Evolutionary conservation across 2,888 invertebrate species (phyloP), one percentile per base, ranked within the genome.

Genomic region (Zhuqinia jingwanae): DNA sequence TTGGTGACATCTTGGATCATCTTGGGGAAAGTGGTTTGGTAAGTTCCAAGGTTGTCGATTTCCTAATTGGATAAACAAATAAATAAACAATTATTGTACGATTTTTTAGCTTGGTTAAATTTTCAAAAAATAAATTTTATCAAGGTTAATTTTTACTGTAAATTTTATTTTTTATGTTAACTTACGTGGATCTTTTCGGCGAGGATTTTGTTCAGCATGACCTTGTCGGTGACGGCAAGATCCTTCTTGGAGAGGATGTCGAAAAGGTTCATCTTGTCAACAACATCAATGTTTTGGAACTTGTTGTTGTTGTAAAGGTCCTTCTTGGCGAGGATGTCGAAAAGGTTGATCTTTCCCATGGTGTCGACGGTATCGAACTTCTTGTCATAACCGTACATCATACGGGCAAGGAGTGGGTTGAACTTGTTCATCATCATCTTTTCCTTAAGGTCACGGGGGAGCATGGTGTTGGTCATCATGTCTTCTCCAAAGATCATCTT

Each of bases 181-280:
- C 73, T 73, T 73, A 73, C 73, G 47, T 73, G 42, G 20, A 47
- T 15, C 63, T 63, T 63, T 8, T 63, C 22, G 8, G 8, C 6
- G 17, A 73, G 22, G 20, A 73, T 45, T 45, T 73, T 73, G 73
- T 73, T 73, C 47, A 73, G 73, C 20, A 73, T 13, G 20, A 73
- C n/a, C 13, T 73, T 73, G 22, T 45, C 27, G 11, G 42, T 73
- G 20, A 20, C 17, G 25, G 13, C 63, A 6, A 63, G 25, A 25
- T 63, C 63, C 63, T 63, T 63, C 63, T 63, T 63, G 63, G 27
- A 20, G 5, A 25, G 27, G 13, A 63, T 25, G 27, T 63, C 63
- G 6, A 25, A 25, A 20, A 63, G 22, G 25, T 25, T 20, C 27
- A 25, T 27, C 63, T 63, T 63, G 6, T 63, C 27, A 27, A 63